These are phyloP conservation scores for Sapajus apella DNA, from an alignment of 2,113 vertebrate genomes.

Conservation along the genomic window DNA sequence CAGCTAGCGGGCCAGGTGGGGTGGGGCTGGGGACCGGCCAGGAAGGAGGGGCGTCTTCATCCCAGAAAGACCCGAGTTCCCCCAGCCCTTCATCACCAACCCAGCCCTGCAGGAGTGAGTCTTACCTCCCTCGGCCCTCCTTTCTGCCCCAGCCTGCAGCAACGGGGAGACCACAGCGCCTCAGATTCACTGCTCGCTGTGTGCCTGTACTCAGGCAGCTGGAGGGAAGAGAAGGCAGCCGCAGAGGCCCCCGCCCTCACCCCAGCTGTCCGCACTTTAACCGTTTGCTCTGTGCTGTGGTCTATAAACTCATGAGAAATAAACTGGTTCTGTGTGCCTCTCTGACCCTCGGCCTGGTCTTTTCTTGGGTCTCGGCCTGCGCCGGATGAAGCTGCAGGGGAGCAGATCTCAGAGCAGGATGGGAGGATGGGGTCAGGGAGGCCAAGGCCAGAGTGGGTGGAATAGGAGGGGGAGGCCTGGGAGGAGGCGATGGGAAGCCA, in stretches of 20 bases:
- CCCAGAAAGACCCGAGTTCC: neutral
- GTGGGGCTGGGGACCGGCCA: too few species aligned
- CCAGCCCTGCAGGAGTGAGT: neutral
- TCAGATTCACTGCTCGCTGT: rapidly evolving
- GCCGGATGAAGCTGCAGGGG: neutral
- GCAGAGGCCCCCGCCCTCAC: neutral
- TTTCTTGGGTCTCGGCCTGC: neutral
- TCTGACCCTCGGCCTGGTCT: conserved; percentile 31
- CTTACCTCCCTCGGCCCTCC: neutral
- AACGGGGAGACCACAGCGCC: neutral
- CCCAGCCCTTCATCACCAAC: neutral
- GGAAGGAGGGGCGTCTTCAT: neutral
- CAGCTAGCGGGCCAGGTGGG: neutral
- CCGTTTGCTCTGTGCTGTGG: conserved; percentile 35
- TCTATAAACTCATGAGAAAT: conserved; percentile 70
- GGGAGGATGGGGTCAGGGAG: neutral
- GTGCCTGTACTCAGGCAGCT: neutral
- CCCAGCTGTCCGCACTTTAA: neutral
- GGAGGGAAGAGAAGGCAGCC: neutral
- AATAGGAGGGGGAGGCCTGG: neutral
- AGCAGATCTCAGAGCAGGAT: too few species aligned
- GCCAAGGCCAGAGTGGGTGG: neutral
- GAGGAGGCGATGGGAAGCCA: neutral
- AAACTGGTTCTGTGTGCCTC: conserved; percentile 71
- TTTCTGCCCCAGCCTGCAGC: neutral